phyloP scores from a whole-genome alignment of 2,113 vertebrate genomes.

The Coptodon rendalli region DNA sequence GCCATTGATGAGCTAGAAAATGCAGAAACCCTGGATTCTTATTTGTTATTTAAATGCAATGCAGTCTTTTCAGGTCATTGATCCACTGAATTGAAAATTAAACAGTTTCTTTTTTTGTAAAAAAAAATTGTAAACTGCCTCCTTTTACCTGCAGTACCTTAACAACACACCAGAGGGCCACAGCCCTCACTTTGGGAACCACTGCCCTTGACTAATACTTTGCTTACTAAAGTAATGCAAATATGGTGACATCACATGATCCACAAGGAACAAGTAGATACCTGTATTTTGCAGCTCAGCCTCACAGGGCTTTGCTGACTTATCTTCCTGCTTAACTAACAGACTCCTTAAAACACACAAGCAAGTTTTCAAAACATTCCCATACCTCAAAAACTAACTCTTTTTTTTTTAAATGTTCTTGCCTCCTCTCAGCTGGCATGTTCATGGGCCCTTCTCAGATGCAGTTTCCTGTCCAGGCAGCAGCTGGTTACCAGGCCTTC shows the following conservation, averaged over 20 bases:
- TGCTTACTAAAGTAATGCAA: background rate
- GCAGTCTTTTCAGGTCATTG: background rate
- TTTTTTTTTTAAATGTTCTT: background rate
- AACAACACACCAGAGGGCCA: background rate
- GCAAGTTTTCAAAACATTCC: background rate
- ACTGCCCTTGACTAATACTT: background rate
- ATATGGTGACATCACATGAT: background rate
- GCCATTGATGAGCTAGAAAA: background rate
- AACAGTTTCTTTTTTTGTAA: background rate
- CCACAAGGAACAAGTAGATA: background rate
- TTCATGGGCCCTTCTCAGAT: slow-evolving; percentile 91
- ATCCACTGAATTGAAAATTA: background rate
- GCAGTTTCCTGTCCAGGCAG: slow-evolving; percentile 86
- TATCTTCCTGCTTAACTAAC: background rate
- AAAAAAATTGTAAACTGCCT: background rate
- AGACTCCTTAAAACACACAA: background rate
- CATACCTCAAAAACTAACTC: background rate
- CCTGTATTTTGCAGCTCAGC: background rate
- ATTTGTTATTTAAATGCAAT: background rate
- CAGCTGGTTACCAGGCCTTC: slow-evolving; percentile 86
- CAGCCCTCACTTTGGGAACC: background rate
- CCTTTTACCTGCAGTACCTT: background rate
- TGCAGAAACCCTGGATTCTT: background rate
- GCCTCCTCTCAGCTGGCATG: slow-evolving; percentile 73
- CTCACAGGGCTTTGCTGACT: background rate